Evolutionary conservation across 2,113 vertebrate species (phyloP), one percentile per base, ranked within the genome.

Genomic region (Corydoras sp.): DNA sequence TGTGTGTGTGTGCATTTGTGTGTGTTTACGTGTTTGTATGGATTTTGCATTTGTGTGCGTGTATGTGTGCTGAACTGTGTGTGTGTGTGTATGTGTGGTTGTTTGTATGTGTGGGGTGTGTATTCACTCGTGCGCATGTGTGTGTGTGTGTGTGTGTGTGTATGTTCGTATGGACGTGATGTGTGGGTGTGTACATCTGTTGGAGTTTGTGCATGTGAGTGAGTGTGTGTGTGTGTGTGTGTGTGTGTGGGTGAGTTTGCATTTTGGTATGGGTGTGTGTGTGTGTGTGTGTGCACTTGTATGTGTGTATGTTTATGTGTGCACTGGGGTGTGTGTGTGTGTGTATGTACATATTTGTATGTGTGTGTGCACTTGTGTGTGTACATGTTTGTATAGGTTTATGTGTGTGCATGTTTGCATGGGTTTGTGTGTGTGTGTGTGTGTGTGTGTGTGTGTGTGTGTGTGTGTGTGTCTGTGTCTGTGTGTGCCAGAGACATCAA

Each of bases 51-150:
- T 43, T 43, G 35, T 43, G 35, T 43, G 1, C 2, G 35, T 43
- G 35, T 8, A 43, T 43, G 35, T 43, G 35, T 43, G 7, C 4
- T 5, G 7, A 8, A 4, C 76, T 76, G 67, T 71, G 75, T 80
- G 75, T 80, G 76, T 79, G 71, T 71, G 75, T 80, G 75, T 80
- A 75, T 79, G 71, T 71, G 71, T 75, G 58, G 72, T 24, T 24
- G 73, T 54, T 18, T 54, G 18, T 79, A 73, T 72, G 67, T 68
- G 62, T 74, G 66, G 54, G 72, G 59, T 58, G 53, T 12, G 68
- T 72, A 62, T 77, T 24, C 18, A 24, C 18, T 24, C 18, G 71
- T 71, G 72, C 62, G 69, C 67, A 64, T 62, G 55, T 65, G 62
- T 43, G 35, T 43, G 2, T 5, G 2, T 24, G 18, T 24, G 18